A percentile compares a stretch with the other conserved stretches of the same genome.
Conservation (phyloP, 2,888 invertebrate species). For the Bedellia somnulentella region DNA sequence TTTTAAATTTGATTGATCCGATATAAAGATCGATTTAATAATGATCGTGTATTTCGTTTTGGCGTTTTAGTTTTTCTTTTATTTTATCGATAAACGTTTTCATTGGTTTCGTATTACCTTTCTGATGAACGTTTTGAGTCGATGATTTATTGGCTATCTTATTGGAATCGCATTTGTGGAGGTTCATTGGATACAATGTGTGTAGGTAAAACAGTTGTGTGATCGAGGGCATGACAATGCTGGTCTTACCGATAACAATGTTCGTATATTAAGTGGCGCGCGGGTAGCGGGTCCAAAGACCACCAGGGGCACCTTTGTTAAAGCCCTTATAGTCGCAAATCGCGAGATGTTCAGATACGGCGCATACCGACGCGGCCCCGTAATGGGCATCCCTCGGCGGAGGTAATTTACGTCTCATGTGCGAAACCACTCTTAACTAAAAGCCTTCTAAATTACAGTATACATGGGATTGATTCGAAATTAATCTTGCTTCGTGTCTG, state of each 20-base stretch:
- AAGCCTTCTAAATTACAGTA: slow-evolving; percentile 52
- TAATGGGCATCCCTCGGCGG: slow-evolving; percentile 46
- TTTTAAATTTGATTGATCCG: slow-evolving; percentile 61
- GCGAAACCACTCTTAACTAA: slow-evolving; percentile 56
- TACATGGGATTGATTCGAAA: slow-evolving; percentile 50
- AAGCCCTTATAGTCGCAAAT: slow-evolving; percentile 44
- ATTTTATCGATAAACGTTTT: slow-evolving; percentile 42
- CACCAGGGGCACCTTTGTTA: slow-evolving; percentile 51
- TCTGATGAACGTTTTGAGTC: slow-evolving; percentile 27
- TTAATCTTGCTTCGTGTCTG: slow-evolving; percentile 34
- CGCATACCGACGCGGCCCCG: slow-evolving; percentile 42
- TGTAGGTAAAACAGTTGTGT: too few relatives aligned
- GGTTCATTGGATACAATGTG: too few relatives aligned
- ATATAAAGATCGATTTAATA: slow-evolving; percentile 56
- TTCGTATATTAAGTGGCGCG: too few relatives aligned
- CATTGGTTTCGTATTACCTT: slow-evolving; percentile 30
- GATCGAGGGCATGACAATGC: too few relatives aligned
- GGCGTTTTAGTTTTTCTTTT: slow-evolving; percentile 30
- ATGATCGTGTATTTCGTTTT: slow-evolving; percentile 48
- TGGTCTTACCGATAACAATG: too few relatives aligned
- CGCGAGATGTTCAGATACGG: slow-evolving; percentile 50
- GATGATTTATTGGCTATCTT: slow-evolving; percentile 32
- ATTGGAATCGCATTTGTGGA: too few relatives aligned
- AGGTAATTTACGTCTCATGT: slow-evolving; percentile 56
- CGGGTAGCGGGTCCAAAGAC: too few relatives aligned